Conservation (phyloP, 2,113 vertebrate genomes). For the Psittacula cyanocephala region DNA sequence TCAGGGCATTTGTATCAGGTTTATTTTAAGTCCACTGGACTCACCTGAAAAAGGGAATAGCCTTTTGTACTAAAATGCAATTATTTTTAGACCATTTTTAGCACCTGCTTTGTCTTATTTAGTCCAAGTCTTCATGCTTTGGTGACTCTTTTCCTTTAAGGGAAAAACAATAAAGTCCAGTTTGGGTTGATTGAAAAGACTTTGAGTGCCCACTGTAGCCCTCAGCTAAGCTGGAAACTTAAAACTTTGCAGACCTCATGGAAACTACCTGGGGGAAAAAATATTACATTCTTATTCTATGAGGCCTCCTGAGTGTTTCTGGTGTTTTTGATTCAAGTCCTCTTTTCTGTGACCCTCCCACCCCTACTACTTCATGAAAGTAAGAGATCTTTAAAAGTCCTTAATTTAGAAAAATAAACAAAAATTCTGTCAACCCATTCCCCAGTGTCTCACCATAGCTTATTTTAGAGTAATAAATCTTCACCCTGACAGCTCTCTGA, state of each 20-base stretch:
- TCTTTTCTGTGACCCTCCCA: slow-evolving; percentile 25
- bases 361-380: slow-evolving; percentile 17
- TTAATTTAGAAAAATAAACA: slow-evolving; percentile 76
- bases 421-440: slow-evolving; percentile 56
- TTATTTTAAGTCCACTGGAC: neutral
- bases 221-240: neutral
- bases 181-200: neutral
- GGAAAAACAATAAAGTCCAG: neutral
- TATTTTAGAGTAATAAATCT: slow-evolving; percentile 72
- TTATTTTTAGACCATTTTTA: neutral
- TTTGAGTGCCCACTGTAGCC: neutral
- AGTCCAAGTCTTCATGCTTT: neutral
- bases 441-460: slow-evolving; percentile 50
- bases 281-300: neutral
- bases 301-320: neutral
- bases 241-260: neutral
- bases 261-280: neutral
- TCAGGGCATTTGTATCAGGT: neutral
- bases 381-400: slow-evolving; percentile 58
- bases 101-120: neutral
- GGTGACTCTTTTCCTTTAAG: neutral
- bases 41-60: neutral
- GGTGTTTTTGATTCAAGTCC: slow-evolving; percentile 37
- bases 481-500: slow-evolving; percentile 68
- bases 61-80: neutral